Evolutionary conservation across 2,797 vertebrate species (phyloP).

Genomic region (Mus caroli): DNA sequence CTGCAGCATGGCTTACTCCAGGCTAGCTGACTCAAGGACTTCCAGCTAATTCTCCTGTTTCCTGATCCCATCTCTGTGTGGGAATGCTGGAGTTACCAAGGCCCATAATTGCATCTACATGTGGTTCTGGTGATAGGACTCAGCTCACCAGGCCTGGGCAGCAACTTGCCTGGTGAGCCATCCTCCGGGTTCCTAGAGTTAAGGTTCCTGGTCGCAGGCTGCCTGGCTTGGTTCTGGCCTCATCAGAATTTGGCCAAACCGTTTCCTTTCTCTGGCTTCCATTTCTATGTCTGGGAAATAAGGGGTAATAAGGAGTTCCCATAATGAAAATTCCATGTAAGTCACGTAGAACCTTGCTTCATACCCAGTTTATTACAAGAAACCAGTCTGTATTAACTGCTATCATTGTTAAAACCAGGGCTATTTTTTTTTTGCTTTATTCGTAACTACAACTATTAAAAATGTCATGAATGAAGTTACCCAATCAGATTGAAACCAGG

Average conservation of each 20-base stretch:
- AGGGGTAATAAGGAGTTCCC: background rate
- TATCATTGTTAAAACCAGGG: background rate
- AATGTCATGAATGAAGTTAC: background rate
- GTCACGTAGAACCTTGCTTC: background rate
- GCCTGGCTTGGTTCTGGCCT: constrained; percentile 20
- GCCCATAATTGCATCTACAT: background rate
- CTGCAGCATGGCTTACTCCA: background rate
- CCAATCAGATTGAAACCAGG: background rate
- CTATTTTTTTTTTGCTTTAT: constrained; percentile 36
- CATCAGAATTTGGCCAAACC: background rate
- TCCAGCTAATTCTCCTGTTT: background rate
- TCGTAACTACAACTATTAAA: background rate
- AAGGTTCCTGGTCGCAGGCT: background rate
- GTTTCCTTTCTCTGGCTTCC: background rate
- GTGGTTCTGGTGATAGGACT: background rate
- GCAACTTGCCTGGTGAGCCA: background rate
- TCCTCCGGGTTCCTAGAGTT: background rate
- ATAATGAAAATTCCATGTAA: background rate
- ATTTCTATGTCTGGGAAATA: background rate
- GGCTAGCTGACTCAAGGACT: background rate
- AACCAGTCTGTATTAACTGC: background rate
- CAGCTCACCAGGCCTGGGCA: background rate
- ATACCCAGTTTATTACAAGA: background rate
- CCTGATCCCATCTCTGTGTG: background rate
- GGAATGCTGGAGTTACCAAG: background rate